A percentile compares a stretch with the other conserved stretches of the same genome.
phyloP scores from a whole-genome alignment of 2,888 invertebrate species.

The Caenorhabditis becei region DNA sequence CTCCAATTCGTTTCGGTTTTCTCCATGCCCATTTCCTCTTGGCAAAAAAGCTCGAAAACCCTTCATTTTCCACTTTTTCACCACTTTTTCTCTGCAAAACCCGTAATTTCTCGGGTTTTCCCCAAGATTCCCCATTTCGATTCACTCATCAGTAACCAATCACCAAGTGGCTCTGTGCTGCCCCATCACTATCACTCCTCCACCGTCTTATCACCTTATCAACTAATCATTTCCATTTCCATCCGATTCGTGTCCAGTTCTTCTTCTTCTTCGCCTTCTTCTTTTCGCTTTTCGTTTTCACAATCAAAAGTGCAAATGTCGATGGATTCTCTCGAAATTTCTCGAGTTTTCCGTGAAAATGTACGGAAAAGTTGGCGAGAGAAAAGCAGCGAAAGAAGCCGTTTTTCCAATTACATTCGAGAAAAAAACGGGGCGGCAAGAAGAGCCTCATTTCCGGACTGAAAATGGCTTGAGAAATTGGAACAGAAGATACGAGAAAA shows the following conservation, averaged over 20 bases:
- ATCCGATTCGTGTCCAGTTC: too few species aligned
- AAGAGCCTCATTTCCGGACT: slow-evolving; percentile 13
- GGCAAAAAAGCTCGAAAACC: too few species aligned
- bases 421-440: not conserved
- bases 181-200: slow-evolving; percentile 6
- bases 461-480: not conserved
- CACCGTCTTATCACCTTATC: slow-evolving; percentile 5
- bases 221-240: not conserved
- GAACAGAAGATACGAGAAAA: not conserved
- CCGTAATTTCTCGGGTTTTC: too few species aligned
- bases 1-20: too few species aligned
- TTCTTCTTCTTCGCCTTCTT: not conserved
- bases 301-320: slow-evolving; percentile 48
- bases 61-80: too few species aligned
- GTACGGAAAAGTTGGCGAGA: not conserved
- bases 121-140: too few species aligned
- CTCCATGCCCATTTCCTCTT: too few species aligned
- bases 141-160: not conserved
- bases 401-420: slow-evolving; percentile 4
- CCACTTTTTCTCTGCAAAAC: not conserved
- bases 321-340: not conserved
- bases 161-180: slow-evolving; percentile 9
- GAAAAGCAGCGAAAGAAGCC: slow-evolving; percentile 15
- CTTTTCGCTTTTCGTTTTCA: not conserved
- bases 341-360: not conserved